Evolutionary conservation across 2,797 vertebrate genomes (phyloP).

Genomic region (Calcarius lapponicus): DNA sequence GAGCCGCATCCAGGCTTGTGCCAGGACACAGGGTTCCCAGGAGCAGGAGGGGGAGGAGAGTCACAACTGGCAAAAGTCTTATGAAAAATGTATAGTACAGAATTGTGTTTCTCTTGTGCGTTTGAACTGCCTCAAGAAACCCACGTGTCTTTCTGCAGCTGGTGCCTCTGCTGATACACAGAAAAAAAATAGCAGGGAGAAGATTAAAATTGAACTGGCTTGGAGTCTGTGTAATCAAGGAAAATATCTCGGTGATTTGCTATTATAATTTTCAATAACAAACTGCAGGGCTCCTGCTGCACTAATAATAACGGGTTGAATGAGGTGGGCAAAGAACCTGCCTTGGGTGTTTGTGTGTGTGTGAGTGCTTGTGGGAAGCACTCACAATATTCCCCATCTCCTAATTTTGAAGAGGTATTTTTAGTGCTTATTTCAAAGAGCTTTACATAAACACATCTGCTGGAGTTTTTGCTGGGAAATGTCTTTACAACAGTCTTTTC

Average conservation of each 20-base stretch:
- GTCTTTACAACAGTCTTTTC: conserved; percentile 17
- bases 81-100: conserved; percentile 10
- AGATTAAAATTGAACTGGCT: conserved; percentile 59
- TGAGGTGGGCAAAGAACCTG: conserved; percentile 48
- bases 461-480: conserved; percentile 32
- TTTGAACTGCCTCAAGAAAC: conserved; percentile 52
- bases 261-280: conserved; percentile 76
- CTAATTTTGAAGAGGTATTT: conserved; percentile 77
- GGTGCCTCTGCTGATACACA: conserved; percentile 67
- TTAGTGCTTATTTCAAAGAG: conserved; percentile 72
- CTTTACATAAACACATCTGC: conserved; percentile 74
- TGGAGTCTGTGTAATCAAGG: conserved; percentile 76
- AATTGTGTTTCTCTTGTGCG: conserved; percentile 19
- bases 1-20: neutral
- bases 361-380: conserved; percentile 53
- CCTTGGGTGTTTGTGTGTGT: conserved; percentile 26
- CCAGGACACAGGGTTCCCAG: neutral
- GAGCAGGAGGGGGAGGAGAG: neutral
- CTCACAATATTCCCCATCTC: conserved; percentile 59
- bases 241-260: conserved; percentile 76
- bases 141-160: conserved; percentile 62
- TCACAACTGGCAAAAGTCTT: neutral
- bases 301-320: conserved; percentile 67
- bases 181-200: conserved; percentile 30
- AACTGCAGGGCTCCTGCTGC: conserved; percentile 71